Conservation (phyloP, 2,113 vertebrate species). For the Colinus virginianus region DNA sequence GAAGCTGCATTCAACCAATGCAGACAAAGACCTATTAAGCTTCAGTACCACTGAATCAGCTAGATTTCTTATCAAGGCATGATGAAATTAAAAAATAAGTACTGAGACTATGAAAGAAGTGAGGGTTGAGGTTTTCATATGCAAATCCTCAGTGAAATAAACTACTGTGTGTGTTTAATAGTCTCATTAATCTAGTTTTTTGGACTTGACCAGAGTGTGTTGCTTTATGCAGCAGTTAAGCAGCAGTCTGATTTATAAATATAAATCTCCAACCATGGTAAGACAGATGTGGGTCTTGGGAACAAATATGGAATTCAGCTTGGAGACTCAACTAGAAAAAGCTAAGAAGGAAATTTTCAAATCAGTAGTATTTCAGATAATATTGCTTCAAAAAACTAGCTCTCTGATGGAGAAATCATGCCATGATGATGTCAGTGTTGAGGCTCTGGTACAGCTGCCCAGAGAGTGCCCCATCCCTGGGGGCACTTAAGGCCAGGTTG, state of each 20-base stretch:
- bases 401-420: not conserved
- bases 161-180: constrained; percentile 18
- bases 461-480: too few relatives aligned
- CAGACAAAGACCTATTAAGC: not conserved
- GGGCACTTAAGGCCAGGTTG: too few relatives aligned
- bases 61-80: not conserved
- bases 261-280: not conserved
- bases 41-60: not conserved
- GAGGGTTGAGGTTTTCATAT: constrained; percentile 2
- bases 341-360: not conserved
- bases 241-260: not conserved
- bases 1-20: not conserved
- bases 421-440: not conserved
- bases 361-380: not conserved
- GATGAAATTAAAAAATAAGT: constrained; percentile 31
- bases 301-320: not conserved
- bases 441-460: too few relatives aligned
- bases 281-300: not conserved
- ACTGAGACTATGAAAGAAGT: not conserved
- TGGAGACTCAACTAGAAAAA: not conserved
- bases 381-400: not conserved
- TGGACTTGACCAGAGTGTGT: not conserved
- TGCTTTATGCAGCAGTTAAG: not conserved
- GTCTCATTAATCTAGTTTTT: constrained; percentile 32
- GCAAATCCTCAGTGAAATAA: not conserved